phyloP scores from a whole-genome alignment of 37 sponge, comb jelly and placozoan species.

The Theonella swinhoei region DNA sequence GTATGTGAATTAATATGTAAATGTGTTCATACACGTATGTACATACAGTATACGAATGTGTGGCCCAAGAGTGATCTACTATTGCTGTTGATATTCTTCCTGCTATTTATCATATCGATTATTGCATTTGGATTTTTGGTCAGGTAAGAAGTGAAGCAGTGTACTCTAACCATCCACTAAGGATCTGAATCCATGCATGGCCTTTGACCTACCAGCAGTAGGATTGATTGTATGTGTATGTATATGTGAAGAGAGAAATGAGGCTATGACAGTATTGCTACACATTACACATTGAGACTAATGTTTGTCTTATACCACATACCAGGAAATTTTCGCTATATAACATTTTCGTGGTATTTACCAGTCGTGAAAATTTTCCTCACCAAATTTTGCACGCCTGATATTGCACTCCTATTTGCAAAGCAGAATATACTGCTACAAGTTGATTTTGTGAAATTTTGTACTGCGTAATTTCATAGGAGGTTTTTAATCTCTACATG shows the following conservation, averaged over 20 bases:
- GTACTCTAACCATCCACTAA: neutral
- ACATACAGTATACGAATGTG: slow-evolving; percentile 1
- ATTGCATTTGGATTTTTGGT: slow-evolving; percentile 69
- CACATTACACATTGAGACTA: neutral
- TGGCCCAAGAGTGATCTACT: slow-evolving; percentile 57
- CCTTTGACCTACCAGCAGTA: neutral
- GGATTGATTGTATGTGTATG: neutral
- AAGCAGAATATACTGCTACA: neutral
- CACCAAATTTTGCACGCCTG: no score
- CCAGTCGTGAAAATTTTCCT: no score
- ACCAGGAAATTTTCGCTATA: no score
- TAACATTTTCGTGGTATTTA: no score
- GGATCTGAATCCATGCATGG: no score
- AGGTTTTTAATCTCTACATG: neutral
- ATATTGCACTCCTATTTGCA: no score
- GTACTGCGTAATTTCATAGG: no score
- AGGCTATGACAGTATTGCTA: neutral
- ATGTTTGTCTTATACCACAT: no score
- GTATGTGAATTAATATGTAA: neutral
- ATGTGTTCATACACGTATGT: neutral
- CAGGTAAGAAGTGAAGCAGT: slow-evolving; percentile 35
- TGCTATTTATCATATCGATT: slow-evolving; percentile 53
- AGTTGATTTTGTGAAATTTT: neutral
- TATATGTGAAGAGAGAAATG: no score
- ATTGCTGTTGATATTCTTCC: slow-evolving; percentile 58